These are phyloP conservation scores for Perdix hodgsoniae DNA, from an alignment of 2,797 vertebrate genomes.

Conservation along the genomic window DNA sequence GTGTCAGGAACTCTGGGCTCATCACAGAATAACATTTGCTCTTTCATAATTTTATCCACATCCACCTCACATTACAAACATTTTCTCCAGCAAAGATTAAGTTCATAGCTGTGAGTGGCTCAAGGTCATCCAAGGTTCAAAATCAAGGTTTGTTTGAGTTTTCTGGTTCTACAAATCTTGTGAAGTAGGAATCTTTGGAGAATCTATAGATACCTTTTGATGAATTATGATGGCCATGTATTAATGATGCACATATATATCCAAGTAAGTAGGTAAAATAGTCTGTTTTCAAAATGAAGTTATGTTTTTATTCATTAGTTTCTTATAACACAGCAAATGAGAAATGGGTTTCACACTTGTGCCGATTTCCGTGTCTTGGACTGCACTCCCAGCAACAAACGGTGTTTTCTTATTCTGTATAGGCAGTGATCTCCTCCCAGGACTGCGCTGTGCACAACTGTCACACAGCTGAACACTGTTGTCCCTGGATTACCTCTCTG, in stretches of 20 bases:
- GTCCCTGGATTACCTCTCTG: not conserved
- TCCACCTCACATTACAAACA: not conserved
- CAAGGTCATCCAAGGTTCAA: not conserved
- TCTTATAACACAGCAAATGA: not conserved
- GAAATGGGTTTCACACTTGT: not conserved
- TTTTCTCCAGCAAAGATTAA: not conserved
- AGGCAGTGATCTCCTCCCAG: not conserved
- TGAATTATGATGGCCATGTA: accelerated
- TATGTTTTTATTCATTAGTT: not conserved
- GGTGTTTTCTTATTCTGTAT: not conserved
- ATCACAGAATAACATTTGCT: not conserved
- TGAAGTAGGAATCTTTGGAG: not conserved
- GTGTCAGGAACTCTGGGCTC: not conserved
- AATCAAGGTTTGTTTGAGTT: accelerated
- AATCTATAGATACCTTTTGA: accelerated
- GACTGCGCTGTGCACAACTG: not conserved
- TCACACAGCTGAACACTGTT: not conserved
- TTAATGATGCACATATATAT: accelerated
- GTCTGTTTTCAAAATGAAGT: not conserved
- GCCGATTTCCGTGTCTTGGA: not conserved
- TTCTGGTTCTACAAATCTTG: not conserved
- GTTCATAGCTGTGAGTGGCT: not conserved
- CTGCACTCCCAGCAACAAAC: not conserved
- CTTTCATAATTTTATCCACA: not conserved
- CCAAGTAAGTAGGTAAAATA: not conserved